Percentiles rank a stretch among this genome's conserved stretches.
Conservation (phyloP, 2,113 vertebrate species). For the Peromyscus californicus region DNA sequence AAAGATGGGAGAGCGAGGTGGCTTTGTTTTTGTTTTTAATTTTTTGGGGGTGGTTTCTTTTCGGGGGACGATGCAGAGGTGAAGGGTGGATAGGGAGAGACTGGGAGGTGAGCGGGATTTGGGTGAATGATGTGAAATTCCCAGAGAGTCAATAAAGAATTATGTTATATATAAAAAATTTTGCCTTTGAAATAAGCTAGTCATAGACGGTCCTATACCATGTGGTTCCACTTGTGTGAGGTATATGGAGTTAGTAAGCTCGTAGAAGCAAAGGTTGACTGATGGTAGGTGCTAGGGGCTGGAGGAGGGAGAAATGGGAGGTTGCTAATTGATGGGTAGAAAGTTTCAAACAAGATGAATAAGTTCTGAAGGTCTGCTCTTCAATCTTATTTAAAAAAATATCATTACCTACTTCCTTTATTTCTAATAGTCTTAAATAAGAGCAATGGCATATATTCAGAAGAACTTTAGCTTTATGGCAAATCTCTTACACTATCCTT, state of each 20-base stretch:
- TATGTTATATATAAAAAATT: neutral
- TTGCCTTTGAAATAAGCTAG: conserved; percentile 39
- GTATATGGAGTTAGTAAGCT: neutral
- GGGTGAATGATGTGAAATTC: neutral
- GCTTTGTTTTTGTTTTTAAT: neutral
- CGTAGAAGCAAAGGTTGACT: neutral
- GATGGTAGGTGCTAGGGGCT: neutral
- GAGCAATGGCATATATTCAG: neutral
- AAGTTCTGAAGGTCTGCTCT: neutral
- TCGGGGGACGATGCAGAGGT: neutral
- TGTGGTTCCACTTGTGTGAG: neutral
- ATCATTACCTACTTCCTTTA: conserved; percentile 4
- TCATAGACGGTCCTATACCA: neutral
- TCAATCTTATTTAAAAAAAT: neutral
- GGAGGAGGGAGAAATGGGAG: neutral
- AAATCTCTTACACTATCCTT: neutral
- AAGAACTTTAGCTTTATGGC: neutral
- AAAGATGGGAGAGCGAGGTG: neutral
- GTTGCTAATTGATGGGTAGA: neutral
- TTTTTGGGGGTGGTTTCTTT: neutral
- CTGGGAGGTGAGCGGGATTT: neutral
- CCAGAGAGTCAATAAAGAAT: neutral
- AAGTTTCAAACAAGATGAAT: neutral
- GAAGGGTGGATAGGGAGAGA: neutral
- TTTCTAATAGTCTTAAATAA: neutral